Evolutionary conservation across 2,888 invertebrate genomes (phyloP), one percentile per base, ranked within the genome.

Genomic region (Phengaris arion): DNA sequence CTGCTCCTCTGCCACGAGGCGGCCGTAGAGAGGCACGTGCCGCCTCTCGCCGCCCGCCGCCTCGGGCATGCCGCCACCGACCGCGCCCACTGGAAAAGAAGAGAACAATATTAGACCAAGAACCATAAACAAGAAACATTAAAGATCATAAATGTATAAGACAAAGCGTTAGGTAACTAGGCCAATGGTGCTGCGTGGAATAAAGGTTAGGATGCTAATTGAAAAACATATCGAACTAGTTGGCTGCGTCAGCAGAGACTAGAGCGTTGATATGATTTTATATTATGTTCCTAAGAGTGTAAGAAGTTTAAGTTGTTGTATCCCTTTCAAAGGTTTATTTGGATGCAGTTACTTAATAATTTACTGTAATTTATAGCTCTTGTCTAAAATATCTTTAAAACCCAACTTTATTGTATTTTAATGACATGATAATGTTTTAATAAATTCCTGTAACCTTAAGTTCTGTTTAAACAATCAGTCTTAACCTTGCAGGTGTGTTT

Each of bases 1-100:
- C 90, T 97, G 97, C 87, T 98, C 98, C 94, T 98, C 98, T 85
- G 96, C 96, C 85, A 98, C 98, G 94, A 98, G 95, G 86, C 98
- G 95, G 84, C 98, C 98, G 92, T 98, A 98, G 83, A 98, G 95
- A 82, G 98, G 97, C 85, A 96, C 96, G 90, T 96, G 96, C 87
- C 96, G 95, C 88, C 95, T 94, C 85, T 93, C 93, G 81, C 91
- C 92, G 77, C 89, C 88, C 78, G 91, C 90, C 80, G 90, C 86
- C 82, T 92, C 92, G 78, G 91, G 89, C 85, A 91, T 89, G 82
- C 90, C 89, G 81, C 91, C 93, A 83, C 91, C 92, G 79, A 91
- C 92, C 82, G 87, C 93, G 85, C 92, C 92, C 89, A 93, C 93
- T 93, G 88, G 13, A 89, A 91, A 85, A 87, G 88, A 80, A 78